Base-by-base conservation (phyloP, 2,797 vertebrate genomes). In the Orientallactaga sibirica region DNA sequence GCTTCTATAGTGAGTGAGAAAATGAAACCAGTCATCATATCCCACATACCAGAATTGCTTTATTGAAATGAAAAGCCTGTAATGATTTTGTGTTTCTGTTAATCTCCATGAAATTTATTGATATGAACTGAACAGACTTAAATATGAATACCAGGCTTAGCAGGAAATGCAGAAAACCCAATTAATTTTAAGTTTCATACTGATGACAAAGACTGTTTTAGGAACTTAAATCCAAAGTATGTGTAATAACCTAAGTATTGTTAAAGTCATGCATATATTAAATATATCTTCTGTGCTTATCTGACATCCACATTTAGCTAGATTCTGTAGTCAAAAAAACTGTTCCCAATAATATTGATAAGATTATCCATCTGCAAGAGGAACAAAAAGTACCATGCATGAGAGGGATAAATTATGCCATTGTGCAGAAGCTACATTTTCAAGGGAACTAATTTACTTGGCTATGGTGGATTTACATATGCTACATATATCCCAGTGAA, bases 181-280 rank as follows among this genome's bases (percentile, higher is more conserved):
- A 25, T 71, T 79, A 79, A n/a, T 62, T 73, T 71, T 74, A 19
- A 90, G 52, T 87, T 87, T 90, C 15, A 48, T 37, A 87, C 74
- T 22, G 76, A 43, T 19, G 10, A 41, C 52, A 80, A 71, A 62
- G 29, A 11, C 18, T 25, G 27, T 87, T 91, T 95, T 58, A 29
- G 27, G 22, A 43, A 70, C 29, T 10, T 66, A 18, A 37, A 4
- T 82, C 75, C 10, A 5, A 87, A 67, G 22, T 52, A 79, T 58
- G 7, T 10, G n/a, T 15, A 18, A 4, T 55, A 19, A 33, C 18
- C 64, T 20, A 29, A 67, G 22, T 78, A 79, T n/a, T 76, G n/a
- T n/a, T 25, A 62, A 55, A 89, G 10, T 25, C 5, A 55, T 43
- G 15, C 43, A 3, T 66, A 83, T 58, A 66, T 29, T 84, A 67